These are phyloP conservation scores for Periphyllus acericola DNA, from an alignment of 2,888 invertebrate genomes.

Conservation along the genomic window DNA sequence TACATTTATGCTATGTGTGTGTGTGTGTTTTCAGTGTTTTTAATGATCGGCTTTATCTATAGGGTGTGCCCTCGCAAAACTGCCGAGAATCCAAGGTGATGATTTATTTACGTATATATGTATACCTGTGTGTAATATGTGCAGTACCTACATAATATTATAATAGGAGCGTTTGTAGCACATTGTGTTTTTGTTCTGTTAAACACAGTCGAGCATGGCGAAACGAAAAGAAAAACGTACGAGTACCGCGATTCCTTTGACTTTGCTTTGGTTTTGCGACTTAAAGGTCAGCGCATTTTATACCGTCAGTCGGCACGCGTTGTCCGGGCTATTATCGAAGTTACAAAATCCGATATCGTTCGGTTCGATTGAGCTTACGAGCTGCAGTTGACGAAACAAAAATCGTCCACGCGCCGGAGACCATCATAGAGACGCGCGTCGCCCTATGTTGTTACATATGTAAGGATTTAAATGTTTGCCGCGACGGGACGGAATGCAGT, in stretches of 20 bases:
- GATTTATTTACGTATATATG: not conserved
- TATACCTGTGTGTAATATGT: no score
- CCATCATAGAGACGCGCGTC: not conserved
- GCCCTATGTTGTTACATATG: constrained; percentile 1
- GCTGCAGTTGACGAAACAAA: constrained; percentile 44
- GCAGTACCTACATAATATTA: not conserved
- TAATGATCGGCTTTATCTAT: not conserved
- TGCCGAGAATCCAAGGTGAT: not conserved
- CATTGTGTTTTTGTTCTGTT: not conserved
- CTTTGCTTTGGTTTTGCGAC: not conserved
- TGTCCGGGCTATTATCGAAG: not conserved
- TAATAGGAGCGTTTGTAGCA: not conserved
- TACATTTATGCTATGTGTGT: not conserved
- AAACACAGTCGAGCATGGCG: not conserved
- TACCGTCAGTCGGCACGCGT: no score
- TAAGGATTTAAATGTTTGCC: constrained; percentile 17
- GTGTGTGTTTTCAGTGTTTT: not conserved
- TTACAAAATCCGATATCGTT: not conserved
- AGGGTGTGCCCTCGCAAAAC: not conserved
- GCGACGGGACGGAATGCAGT: not conserved
- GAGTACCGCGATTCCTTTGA: not conserved
- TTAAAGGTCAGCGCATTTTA: constrained; percentile 2
- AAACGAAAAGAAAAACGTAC: not conserved
- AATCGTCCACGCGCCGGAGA: constrained; percentile 2
- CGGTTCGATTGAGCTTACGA: not conserved